Conservation (phyloP, 64 coral and sea anemone genomes). For the Orbicella faveolata region DNA sequence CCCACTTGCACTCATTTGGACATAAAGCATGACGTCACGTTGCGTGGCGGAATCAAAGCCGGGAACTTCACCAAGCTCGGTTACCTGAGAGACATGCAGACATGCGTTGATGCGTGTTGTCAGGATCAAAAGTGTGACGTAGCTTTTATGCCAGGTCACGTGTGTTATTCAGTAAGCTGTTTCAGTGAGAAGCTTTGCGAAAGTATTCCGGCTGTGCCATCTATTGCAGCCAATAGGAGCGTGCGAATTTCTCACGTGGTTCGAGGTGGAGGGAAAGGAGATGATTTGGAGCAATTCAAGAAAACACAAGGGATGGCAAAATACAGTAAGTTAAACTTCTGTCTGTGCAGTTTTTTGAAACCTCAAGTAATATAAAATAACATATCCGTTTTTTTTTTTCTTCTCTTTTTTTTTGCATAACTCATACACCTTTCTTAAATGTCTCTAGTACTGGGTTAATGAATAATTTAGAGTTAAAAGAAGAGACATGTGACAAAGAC, state of each 20-base stretch:
- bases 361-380: too few species aligned
- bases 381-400: too few species aligned
- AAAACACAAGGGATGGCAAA: conserved; percentile 94
- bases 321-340: conserved; percentile 63
- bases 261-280: conserved; percentile 87
- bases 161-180: conserved; percentile 93
- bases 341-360: too few species aligned
- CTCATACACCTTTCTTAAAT: too few species aligned
- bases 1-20: conserved; percentile 98
- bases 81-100: conserved; percentile 94
- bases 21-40: conserved; percentile 82
- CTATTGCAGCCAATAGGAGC: conserved; percentile 75
- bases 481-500: too few species aligned
- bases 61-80: conserved; percentile 95
- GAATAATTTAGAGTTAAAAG: too few species aligned
- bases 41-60: conserved; percentile 93
- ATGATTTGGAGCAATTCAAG: conserved; percentile 91
- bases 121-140: conserved; percentile 91
- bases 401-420: too few species aligned
- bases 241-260: conserved; percentile 97
- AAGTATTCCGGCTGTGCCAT: conserved; percentile 80
- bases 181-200: conserved; percentile 76
- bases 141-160: conserved; percentile 90
- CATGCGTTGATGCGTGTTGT: conserved; percentile 95
- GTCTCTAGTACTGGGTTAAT: too few species aligned